Evolutionary conservation across 1,140 invertebrate genomes (phyloP).

Genomic region (Hycleus cichorii): DNA sequence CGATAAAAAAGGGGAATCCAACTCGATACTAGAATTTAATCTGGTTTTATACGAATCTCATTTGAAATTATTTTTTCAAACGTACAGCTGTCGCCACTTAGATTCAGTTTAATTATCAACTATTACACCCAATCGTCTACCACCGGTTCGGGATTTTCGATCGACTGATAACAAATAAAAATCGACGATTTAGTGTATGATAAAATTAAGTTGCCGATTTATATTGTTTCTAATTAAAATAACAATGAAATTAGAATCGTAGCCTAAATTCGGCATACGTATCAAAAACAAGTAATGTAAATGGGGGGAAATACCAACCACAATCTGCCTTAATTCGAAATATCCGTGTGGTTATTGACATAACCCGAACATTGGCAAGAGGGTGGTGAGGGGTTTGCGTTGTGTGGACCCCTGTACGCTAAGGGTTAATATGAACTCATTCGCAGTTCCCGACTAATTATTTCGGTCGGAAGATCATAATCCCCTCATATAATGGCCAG

Average conservation of each 20-base stretch:
- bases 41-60: slow-evolving; percentile 10
- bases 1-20: slow-evolving; percentile 19
- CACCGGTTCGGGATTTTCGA: too few species aligned
- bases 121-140: too few species aligned
- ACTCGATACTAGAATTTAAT: slow-evolving; percentile 15
- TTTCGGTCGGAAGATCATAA: slow-evolving; percentile 43
- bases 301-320: slow-evolving; percentile 22
- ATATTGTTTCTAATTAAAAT: too few species aligned
- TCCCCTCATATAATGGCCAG: slow-evolving; percentile 41
- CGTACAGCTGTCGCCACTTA: too few species aligned
- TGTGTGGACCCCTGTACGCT: slow-evolving; percentile 24
- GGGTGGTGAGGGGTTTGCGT: slow-evolving; percentile 17
- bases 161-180: too few species aligned
- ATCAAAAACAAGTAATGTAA: slow-evolving; percentile 12
- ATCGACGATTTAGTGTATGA: too few species aligned
- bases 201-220: too few species aligned
- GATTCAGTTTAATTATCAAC: too few species aligned
- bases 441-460: slow-evolving; percentile 39
- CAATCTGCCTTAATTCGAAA: slow-evolving; percentile 41
- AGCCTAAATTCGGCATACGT: neutral
- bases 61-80: neutral
- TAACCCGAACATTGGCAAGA: slow-evolving; percentile 28
- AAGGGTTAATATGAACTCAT: slow-evolving; percentile 42
- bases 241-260: too few species aligned
- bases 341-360: slow-evolving; percentile 42